These are phyloP conservation scores for Cossypha polioptera DNA, from an alignment of 2,797 vertebrate species.

Conservation along the genomic window DNA sequence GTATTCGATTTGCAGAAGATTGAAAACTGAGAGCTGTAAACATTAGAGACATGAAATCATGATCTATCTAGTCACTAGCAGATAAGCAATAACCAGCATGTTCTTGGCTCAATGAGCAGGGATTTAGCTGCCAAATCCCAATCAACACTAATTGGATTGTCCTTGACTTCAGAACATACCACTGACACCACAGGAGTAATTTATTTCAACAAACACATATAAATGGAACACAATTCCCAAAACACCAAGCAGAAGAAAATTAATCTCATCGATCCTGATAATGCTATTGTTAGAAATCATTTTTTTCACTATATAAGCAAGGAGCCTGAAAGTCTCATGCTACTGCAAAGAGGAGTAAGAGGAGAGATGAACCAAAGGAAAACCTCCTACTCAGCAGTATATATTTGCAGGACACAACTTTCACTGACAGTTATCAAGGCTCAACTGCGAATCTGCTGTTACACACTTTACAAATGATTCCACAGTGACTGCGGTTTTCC, in stretches of 20 bases:
- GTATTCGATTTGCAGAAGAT: background rate
- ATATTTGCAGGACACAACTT: background rate
- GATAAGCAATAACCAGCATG: conserved; percentile 29
- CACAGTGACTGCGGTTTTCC: background rate
- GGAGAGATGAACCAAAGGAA: background rate
- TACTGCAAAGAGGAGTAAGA: background rate
- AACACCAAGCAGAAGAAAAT: background rate
- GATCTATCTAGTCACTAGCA: background rate
- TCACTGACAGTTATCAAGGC: background rate
- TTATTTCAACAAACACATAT: background rate
- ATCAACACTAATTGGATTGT: conserved; percentile 39
- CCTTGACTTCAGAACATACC: conserved; percentile 27
- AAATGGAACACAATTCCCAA: background rate
- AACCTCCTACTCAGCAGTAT: background rate
- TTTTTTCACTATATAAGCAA: background rate
- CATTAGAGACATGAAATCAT: background rate
- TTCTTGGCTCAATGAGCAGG: conserved; percentile 16
- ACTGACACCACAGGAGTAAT: background rate
- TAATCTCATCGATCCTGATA: background rate
- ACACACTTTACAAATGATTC: background rate
- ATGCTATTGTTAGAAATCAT: background rate
- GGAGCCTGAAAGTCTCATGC: background rate
- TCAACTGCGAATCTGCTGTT: background rate
- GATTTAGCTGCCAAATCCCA: conserved; percentile 54
- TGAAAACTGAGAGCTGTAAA: background rate